Conservation (phyloP, 2,113 vertebrate species). For the Oryzias curvinotus region DNA sequence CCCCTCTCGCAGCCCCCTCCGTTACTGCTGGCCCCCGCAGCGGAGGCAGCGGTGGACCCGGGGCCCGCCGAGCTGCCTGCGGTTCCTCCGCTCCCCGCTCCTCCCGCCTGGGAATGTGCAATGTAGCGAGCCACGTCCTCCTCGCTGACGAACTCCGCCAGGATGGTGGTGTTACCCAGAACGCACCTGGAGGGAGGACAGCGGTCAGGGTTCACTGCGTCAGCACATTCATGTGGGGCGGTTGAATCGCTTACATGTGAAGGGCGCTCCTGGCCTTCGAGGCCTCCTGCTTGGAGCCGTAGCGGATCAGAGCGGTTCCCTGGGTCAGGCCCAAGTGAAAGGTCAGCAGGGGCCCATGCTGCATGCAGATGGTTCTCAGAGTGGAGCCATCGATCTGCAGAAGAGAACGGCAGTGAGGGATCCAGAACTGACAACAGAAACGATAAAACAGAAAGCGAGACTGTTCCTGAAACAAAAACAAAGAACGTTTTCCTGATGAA, state of each 20-base stretch:
- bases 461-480: background rate
- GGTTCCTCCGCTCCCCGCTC: constrained; percentile 58
- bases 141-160: constrained; percentile 98
- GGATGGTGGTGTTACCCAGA: constrained; percentile 99
- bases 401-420: background rate
- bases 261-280: constrained; percentile 99
- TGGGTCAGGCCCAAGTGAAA: constrained; percentile 99
- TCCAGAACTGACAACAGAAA: background rate
- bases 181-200: constrained; percentile 84
- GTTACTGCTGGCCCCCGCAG: constrained; percentile 55
- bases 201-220: background rate
- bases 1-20: constrained; percentile 74
- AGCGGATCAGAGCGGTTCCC: constrained; percentile 98
- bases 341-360: constrained; percentile 98
- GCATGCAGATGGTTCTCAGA: constrained; percentile 99
- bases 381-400: constrained; percentile 96
- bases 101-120: constrained; percentile 89
- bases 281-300: constrained; percentile 96
- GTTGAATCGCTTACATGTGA: constrained; percentile 81
- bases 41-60: constrained; percentile 81
- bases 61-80: constrained; percentile 50
- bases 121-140: constrained; percentile 98
- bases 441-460: background rate
- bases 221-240: background rate
- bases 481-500: no score